A percentile compares a stretch with the other conserved stretches of the same genome.
Conservation (phyloP, 2,797 vertebrate genomes). For the Euphonia xanthogaster region DNA sequence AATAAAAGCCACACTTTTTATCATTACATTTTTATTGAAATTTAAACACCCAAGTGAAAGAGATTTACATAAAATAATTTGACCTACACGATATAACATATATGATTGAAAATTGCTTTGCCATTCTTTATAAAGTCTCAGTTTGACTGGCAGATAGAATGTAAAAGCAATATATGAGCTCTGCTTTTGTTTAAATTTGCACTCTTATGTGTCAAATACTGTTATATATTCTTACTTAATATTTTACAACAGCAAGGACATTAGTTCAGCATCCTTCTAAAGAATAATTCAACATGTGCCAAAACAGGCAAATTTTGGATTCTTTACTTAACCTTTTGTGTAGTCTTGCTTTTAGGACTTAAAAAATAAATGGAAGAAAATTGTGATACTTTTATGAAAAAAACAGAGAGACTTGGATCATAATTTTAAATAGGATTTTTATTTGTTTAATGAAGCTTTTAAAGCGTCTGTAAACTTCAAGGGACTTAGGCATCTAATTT, state of each 20-base stretch:
- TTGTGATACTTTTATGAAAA: not conserved
- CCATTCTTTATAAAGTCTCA: constrained; percentile 67
- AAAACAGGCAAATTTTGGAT: not conserved
- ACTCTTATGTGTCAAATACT: constrained; percentile 36
- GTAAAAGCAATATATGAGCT: constrained; percentile 69
- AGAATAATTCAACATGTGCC: not conserved
- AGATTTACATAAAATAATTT: constrained; percentile 76
- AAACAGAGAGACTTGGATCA: not conserved
- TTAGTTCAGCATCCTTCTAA: constrained; percentile 22
- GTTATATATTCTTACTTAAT: constrained; percentile 61
- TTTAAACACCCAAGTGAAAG: constrained; percentile 73
- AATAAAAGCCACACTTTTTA: constrained; percentile 68
- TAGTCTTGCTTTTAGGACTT: not conserved
- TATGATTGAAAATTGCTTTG: constrained; percentile 73
- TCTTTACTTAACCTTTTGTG: constrained; percentile 26
- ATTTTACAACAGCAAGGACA: constrained; percentile 50
- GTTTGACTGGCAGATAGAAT: constrained; percentile 70
- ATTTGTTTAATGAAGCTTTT: not conserved
- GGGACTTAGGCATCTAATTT: not conserved
- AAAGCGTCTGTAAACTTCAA: not conserved
- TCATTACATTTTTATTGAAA: constrained; percentile 74
- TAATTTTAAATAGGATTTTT: not conserved
- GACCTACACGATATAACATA: constrained; percentile 68
- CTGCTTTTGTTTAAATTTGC: constrained; percentile 71
- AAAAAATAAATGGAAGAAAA: not conserved